Evolutionary conservation across 1,140 invertebrate genomes (phyloP).

Genomic region (Euwallacea fornicatus): DNA sequence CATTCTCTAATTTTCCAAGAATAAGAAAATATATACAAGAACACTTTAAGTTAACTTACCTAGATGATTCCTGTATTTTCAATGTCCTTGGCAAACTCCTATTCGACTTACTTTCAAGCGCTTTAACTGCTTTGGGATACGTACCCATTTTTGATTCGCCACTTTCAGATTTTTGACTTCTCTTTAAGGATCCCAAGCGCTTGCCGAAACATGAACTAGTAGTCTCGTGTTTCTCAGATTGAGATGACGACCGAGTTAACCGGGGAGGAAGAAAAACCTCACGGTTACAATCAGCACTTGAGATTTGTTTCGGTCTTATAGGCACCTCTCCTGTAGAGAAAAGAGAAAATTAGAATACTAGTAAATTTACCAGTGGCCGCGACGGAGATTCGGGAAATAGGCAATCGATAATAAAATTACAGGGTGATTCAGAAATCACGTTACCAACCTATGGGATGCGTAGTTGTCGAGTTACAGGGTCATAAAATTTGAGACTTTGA

Average conservation of each 20-base stretch:
- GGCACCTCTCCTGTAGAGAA: slow-evolving; percentile 47
- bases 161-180: slow-evolving; percentile 41
- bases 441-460: too few species aligned
- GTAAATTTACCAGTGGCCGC: too few species aligned
- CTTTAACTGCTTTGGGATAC: slow-evolving; percentile 48
- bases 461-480: too few species aligned
- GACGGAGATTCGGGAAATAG: too few species aligned
- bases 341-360: too few species aligned
- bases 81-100: slow-evolving; percentile 47
- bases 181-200: slow-evolving; percentile 50
- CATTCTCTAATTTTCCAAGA: slow-evolving; percentile 25
- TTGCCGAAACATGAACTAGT: slow-evolving; percentile 53
- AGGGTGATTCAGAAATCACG: too few species aligned
- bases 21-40: neutral
- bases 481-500: too few species aligned
- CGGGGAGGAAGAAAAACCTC: slow-evolving; percentile 15
- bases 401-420: too few species aligned
- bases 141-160: slow-evolving; percentile 44
- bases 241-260: slow-evolving; percentile 30
- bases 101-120: slow-evolving; percentile 45
- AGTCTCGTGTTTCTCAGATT: slow-evolving; percentile 43
- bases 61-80: slow-evolving; percentile 43
- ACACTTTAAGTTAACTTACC: slow-evolving; percentile 6
- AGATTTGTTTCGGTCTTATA: slow-evolving; percentile 33
- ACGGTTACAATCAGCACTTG: too few species aligned